phyloP scores from a whole-genome alignment of 2,888 invertebrate genomes.

The Geotrupes spiniger region DNA sequence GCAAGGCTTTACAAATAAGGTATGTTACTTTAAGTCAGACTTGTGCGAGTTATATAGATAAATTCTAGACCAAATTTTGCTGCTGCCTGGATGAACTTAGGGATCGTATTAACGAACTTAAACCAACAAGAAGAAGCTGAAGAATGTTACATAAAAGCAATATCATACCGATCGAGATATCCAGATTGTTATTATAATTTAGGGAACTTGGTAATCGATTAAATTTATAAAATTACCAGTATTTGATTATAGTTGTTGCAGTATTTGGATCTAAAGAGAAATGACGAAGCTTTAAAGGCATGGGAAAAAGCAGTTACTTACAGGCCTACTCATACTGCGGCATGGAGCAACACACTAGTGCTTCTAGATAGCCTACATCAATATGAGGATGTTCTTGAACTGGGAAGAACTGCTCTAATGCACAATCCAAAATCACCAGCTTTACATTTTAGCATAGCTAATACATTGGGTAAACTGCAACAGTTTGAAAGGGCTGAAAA shows the following conservation, averaged over 20 bases:
- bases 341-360: slow-evolving; percentile 91
- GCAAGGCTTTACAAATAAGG: slow-evolving; percentile 71
- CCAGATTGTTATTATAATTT: slow-evolving; percentile 94
- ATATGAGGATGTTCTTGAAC: slow-evolving; percentile 63
- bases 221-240: background rate
- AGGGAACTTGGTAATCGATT: slow-evolving; percentile 76
- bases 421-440: slow-evolving; percentile 72
- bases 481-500: slow-evolving; percentile 76
- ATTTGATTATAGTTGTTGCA: slow-evolving; percentile 44
- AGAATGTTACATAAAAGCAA: slow-evolving; percentile 74
- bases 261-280: slow-evolving; percentile 75
- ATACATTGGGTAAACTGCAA: slow-evolving; percentile 80
- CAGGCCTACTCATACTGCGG: slow-evolving; percentile 75
- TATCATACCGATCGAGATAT: slow-evolving; percentile 74
- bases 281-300: slow-evolving; percentile 70
- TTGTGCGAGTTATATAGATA: too few relatives aligned
- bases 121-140: slow-evolving; percentile 71
- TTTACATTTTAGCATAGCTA: slow-evolving; percentile 83
- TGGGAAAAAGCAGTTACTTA: slow-evolving; percentile 81
- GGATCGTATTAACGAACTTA: slow-evolving; percentile 80
- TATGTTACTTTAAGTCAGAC: slow-evolving; percentile 41
- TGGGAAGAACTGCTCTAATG: slow-evolving; percentile 68
- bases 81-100: slow-evolving; percentile 98
- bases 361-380: slow-evolving; percentile 66
- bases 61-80: slow-evolving; percentile 76